phyloP scores from a whole-genome alignment of 2,888 invertebrate species.

The Hemicrepidius hirtus region DNA sequence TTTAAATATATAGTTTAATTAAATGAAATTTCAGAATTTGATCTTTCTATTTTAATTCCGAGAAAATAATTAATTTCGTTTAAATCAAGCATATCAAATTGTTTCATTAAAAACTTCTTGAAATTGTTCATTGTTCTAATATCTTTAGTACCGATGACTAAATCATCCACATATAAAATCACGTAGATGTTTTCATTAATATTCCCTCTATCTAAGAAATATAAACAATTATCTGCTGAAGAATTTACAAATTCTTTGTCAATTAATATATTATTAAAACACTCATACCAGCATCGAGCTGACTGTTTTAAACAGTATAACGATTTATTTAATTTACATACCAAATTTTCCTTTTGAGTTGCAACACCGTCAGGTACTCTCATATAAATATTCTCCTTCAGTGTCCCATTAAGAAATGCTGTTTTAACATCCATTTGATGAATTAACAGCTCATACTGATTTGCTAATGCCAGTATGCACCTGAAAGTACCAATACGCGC shows the following conservation, averaged over 20 bases:
- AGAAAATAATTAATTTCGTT: conserved; percentile 54
- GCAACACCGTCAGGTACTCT: conserved; percentile 48
- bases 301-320: conserved; percentile 60
- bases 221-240: conserved; percentile 48
- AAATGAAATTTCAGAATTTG: conserved; percentile 44
- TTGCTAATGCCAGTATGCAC: conserved; percentile 53
- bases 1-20: conserved; percentile 53
- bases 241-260: conserved; percentile 41
- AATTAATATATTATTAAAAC: conserved; percentile 42
- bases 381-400: conserved; percentile 59
- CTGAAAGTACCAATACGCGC: conserved; percentile 47
- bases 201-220: conserved; percentile 45
- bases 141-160: conserved; percentile 39
- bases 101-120: conserved; percentile 54
- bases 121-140: conserved; percentile 46
- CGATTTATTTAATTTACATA: conserved; percentile 57
- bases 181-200: conserved; percentile 52
- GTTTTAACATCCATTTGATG: conserved; percentile 59
- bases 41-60: conserved; percentile 53
- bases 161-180: conserved; percentile 56
- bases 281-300: conserved; percentile 50
- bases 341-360: conserved; percentile 40
- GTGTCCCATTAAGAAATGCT: conserved; percentile 59
- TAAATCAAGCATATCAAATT: conserved; percentile 57
- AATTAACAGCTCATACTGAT: conserved; percentile 51